Conservation (phyloP, 2,113 vertebrate species). For the Pipra filicauda region DNA sequence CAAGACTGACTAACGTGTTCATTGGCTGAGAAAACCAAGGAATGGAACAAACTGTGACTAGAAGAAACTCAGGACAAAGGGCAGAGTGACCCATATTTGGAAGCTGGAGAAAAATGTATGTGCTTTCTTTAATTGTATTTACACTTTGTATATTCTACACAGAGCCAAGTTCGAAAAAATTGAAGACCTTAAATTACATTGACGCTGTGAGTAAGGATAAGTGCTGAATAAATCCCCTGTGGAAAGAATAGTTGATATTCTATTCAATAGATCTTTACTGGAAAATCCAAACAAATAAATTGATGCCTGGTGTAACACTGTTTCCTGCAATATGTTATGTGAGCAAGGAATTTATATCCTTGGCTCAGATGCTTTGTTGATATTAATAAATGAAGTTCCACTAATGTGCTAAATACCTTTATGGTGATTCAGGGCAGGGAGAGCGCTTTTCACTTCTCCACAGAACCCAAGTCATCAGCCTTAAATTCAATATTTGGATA, state of each 20-base stretch:
- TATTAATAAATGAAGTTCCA: background rate
- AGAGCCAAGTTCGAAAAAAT: background rate
- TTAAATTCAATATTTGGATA: background rate
- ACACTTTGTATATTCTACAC: background rate
- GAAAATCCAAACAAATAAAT: background rate
- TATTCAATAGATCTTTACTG: background rate
- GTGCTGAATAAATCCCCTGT: background rate
- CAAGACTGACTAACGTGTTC: background rate
- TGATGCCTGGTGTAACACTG: background rate
- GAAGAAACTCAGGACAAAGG: background rate
- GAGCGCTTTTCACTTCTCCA: background rate
- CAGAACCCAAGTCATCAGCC: background rate
- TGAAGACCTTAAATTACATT: background rate
- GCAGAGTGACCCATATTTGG: background rate
- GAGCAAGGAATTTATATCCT: background rate
- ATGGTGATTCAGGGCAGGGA: background rate
- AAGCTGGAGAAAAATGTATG: background rate
- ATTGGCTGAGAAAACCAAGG: background rate
- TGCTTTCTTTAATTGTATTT: background rate
- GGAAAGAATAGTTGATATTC: background rate
- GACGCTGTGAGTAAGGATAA: background rate
- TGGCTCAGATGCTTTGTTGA: background rate
- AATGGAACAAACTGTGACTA: background rate
- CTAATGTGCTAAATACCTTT: background rate
- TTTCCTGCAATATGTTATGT: background rate